phyloP scores from a whole-genome alignment of 2,113 vertebrate species.

The Poeciliopsis occidentalis region DNA sequence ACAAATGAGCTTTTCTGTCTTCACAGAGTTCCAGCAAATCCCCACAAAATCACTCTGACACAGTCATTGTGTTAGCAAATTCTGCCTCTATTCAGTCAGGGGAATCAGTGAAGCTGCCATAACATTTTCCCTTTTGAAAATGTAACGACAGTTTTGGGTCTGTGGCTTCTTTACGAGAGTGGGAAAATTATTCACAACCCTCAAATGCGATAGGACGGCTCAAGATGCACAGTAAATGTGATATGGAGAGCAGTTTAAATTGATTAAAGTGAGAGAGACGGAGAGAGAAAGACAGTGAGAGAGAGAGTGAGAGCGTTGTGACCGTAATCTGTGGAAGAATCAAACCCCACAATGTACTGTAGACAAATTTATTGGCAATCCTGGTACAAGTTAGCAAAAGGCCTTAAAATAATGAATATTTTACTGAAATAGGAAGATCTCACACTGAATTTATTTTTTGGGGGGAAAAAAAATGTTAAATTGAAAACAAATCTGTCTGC shows the following conservation, averaged over 20 bases:
- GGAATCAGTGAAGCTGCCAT: conserved; percentile 53
- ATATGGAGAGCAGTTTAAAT: conserved; percentile 11
- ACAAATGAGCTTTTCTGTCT: conserved; percentile 58
- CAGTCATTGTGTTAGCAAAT: conserved; percentile 64
- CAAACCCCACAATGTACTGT: conserved; percentile 6
- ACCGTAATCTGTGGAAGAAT: conserved; percentile 11
- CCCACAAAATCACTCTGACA: conserved; percentile 59
- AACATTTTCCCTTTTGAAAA: conserved; percentile 54
- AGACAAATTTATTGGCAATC: neutral
- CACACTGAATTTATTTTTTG: neutral
- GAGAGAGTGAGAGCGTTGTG: too few species aligned
- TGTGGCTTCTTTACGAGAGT: conserved; percentile 50
- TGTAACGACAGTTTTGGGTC: conserved; percentile 57
- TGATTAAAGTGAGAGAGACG: conserved; percentile 16
- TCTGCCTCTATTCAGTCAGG: conserved; percentile 54
- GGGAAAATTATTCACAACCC: conserved; percentile 42
- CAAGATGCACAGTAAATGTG: conserved; percentile 31
- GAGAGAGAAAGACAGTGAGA: too few species aligned
- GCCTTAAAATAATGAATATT: neutral
- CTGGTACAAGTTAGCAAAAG: neutral
- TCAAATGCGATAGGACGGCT: conserved; percentile 33
- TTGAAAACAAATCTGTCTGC: neutral
- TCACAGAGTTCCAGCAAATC: conserved; percentile 53
- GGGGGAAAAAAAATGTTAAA: neutral
- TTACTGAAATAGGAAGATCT: neutral